Evolutionary conservation across 2,888 invertebrate species (phyloP).

Genomic region (Herminia tarsipennalis): DNA sequence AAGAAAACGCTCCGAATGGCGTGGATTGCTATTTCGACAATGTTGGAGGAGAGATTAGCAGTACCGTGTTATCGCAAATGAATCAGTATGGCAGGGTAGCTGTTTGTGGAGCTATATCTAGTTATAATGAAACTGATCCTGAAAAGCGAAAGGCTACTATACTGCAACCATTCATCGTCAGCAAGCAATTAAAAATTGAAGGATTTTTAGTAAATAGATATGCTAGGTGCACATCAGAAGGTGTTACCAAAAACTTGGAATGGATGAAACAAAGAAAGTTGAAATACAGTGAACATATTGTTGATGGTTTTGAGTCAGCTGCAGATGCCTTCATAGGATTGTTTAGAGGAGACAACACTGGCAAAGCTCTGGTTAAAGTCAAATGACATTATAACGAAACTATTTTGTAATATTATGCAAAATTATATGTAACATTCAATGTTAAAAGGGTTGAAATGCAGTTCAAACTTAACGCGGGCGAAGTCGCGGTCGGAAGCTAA

Average conservation of each 20-base stretch:
- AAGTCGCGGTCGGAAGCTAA: too few species aligned
- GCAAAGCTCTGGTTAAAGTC: constrained; percentile 17
- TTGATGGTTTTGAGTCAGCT: constrained; percentile 88
- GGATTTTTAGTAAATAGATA: constrained; percentile 63
- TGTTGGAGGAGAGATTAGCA: constrained; percentile 88
- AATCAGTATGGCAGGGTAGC: constrained; percentile 84
- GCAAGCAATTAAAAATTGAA: constrained; percentile 9
- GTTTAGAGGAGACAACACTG: constrained; percentile 82
- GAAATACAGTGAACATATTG: constrained; percentile 86
- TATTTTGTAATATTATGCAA: too few species aligned
- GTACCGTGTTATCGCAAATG: constrained; percentile 85
- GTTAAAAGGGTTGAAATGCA: too few species aligned
- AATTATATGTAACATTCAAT: too few species aligned
- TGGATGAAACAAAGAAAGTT: constrained; percentile 88
- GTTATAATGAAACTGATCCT: constrained; percentile 2
- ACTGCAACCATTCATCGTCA: constrained; percentile 64
- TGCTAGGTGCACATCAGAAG: constrained; percentile 83
- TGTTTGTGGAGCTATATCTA: constrained; percentile 48
- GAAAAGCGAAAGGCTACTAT: constrained; percentile 38
- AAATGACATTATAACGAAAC: too few species aligned
- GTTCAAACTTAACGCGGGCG: too few species aligned
- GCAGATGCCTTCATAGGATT: constrained; percentile 87
- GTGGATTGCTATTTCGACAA: constrained; percentile 91
- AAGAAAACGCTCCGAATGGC: constrained; percentile 78
- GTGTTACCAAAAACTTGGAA: constrained; percentile 80